Percentiles rank a stretch among this genome's conserved stretches.
Evolutionary conservation across 2,113 vertebrate species (phyloP).

Genomic region (Reinhardtius hippoglossoides): DNA sequence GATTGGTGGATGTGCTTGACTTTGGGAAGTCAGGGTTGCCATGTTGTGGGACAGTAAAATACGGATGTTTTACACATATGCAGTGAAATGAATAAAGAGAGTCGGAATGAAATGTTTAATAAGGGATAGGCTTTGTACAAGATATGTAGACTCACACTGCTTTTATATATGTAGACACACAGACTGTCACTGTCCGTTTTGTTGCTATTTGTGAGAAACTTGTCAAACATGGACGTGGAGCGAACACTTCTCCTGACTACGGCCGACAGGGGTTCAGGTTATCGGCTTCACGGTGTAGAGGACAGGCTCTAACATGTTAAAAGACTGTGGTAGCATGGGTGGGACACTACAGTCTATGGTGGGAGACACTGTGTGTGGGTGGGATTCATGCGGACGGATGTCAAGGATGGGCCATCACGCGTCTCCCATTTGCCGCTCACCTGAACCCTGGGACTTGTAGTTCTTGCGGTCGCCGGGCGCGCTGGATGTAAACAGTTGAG

Average conservation of each 20-base stretch:
- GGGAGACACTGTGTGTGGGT: background rate
- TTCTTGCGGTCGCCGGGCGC: fast-evolving
- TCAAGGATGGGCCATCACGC: conserved; percentile 53
- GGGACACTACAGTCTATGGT: background rate
- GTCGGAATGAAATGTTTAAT: background rate
- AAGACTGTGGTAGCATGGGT: background rate
- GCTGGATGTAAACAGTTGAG: background rate
- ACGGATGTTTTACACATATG: background rate
- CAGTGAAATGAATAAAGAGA: background rate
- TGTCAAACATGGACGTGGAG: background rate
- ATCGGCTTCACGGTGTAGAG: background rate
- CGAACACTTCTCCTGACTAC: background rate
- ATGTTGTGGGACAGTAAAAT: conserved; percentile 25
- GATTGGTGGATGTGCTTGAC: conserved; percentile 53
- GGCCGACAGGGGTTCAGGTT: background rate
- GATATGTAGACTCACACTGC: background rate
- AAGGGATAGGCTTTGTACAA: background rate
- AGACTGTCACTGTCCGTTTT: background rate
- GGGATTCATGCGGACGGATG: background rate
- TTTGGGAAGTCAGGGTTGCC: conserved; percentile 30
- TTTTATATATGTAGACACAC: no score
- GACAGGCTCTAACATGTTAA: background rate
- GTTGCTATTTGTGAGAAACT: background rate
- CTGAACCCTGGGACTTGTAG: conserved; percentile 50
- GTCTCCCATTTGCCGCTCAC: conserved; percentile 41